Conservation (phyloP, 2,888 invertebrate species). For the Liodrosophila aerea region DNA sequence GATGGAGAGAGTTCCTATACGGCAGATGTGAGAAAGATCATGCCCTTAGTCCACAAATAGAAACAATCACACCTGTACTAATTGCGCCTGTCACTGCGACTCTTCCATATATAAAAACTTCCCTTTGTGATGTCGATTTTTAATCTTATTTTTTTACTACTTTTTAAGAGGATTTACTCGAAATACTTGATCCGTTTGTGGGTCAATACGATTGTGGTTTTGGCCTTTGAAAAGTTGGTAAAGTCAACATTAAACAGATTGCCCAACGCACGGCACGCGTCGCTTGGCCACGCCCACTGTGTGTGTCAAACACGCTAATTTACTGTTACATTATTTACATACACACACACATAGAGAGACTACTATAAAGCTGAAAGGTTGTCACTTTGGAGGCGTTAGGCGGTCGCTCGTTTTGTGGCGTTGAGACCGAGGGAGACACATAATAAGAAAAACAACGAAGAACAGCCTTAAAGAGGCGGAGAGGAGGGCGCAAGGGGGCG, state of each 20-base stretch:
- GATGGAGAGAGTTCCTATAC: background rate
- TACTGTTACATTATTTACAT: conserved; percentile 77
- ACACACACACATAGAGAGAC: conserved; percentile 33
- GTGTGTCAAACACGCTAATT: conserved; percentile 75
- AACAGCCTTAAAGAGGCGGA: conserved; percentile 37
- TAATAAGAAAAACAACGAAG: conserved; percentile 65
- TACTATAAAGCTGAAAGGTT: conserved; percentile 75
- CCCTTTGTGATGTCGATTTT: no score
- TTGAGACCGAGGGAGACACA: conserved; percentile 26
- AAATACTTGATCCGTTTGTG: no score
- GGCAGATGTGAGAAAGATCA: conserved; percentile 18
- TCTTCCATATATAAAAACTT: no score
- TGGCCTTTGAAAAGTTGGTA: conserved; percentile 46
- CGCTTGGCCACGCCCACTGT: conserved; percentile 68
- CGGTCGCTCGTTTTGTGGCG: conserved; percentile 54
- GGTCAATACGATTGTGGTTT: conserved; percentile 1
- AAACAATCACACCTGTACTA: no score
- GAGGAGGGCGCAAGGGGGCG: conserved; percentile 21
- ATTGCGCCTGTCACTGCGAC: conserved; percentile 9
- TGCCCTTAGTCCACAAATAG: conserved; percentile 8
- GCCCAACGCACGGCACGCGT: conserved; percentile 65
- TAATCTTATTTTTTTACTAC: no score
- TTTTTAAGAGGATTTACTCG: background rate
- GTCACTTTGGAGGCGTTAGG: conserved; percentile 74
- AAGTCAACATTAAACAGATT: conserved; percentile 66